Percentiles rank a stretch among this genome's conserved stretches.
Conservation (phyloP, 1,140 invertebrate species). For the Saccostrea echinata region DNA sequence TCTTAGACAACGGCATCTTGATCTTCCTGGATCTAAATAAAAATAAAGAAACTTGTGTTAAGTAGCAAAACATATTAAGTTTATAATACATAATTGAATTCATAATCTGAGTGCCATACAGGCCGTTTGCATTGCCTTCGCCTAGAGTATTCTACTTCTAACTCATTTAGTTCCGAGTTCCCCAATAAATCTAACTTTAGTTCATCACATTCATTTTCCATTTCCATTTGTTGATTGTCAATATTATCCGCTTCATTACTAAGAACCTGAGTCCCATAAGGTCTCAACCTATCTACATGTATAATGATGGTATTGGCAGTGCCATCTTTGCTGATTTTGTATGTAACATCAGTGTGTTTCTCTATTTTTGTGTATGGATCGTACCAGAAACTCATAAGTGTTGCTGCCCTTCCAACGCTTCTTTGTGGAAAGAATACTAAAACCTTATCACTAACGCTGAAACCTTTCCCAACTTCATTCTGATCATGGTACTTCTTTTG, state of each 20-base stretch:
- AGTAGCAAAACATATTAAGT: not conserved
- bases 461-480: not conserved
- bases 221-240: not conserved
- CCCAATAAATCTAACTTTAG: not conserved
- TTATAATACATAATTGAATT: not conserved
- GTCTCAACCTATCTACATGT: slow-evolving; percentile 41
- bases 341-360: slow-evolving; percentile 14
- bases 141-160: not conserved
- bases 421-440: slow-evolving; percentile 44
- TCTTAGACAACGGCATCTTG: not conserved
- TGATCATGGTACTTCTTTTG: slow-evolving; percentile 34
- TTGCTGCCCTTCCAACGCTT: slow-evolving; percentile 5
- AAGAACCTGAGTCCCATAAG: slow-evolving; percentile 2
- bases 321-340: not conserved
- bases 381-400: slow-evolving; percentile 26
- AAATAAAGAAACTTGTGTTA: not conserved
- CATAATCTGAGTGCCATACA: slow-evolving; percentile 26
- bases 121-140: not conserved
- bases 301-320: not conserved
- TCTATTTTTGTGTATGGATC: not conserved
- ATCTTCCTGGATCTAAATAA: not conserved
- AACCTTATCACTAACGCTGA: slow-evolving; percentile 3
- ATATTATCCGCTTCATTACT: not conserved
- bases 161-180: not conserved
- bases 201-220: not conserved